Percentiles rank a stretch among this genome's conserved stretches.
Evolutionary conservation across 2,113 vertebrate species (phyloP).

Genomic region (Callipepla californica): DNA sequence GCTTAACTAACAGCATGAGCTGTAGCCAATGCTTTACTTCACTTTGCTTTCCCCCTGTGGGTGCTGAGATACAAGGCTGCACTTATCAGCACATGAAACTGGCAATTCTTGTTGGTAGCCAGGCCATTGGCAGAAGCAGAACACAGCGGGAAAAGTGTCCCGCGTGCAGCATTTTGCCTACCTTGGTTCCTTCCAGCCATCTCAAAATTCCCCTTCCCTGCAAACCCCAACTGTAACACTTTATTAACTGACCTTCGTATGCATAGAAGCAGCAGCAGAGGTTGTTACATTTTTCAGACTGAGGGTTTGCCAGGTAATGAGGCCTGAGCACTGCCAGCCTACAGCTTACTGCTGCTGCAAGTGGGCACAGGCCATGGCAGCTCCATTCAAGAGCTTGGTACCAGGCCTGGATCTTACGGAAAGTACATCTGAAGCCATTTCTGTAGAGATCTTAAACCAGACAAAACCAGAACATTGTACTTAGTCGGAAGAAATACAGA

Average conservation of each 20-base stretch:
- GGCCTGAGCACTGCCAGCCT: background rate
- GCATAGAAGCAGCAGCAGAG: background rate
- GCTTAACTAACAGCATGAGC: background rate
- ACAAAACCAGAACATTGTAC: background rate
- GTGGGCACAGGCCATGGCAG: background rate
- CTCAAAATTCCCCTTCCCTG: background rate
- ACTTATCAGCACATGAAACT: background rate
- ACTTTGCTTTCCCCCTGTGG: background rate
- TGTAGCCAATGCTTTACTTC: background rate
- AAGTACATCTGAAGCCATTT: background rate
- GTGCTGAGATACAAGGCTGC: background rate
- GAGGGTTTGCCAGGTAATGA: background rate
- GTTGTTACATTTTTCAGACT: background rate
- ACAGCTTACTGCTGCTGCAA: background rate
- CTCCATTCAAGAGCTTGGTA: background rate
- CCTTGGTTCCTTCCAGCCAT: background rate
- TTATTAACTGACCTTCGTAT: background rate
- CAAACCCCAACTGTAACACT: rapidly evolving
- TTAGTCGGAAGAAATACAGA: background rate
- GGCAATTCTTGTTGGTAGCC: background rate
- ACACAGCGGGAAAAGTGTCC: background rate
- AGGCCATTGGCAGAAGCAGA: background rate
- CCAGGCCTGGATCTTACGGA: background rate
- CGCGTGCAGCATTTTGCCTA: background rate
- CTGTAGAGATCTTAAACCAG: background rate